Evolutionary conservation across 2,113 vertebrate genomes (phyloP).

Genomic region (Furnarius figulus): DNA sequence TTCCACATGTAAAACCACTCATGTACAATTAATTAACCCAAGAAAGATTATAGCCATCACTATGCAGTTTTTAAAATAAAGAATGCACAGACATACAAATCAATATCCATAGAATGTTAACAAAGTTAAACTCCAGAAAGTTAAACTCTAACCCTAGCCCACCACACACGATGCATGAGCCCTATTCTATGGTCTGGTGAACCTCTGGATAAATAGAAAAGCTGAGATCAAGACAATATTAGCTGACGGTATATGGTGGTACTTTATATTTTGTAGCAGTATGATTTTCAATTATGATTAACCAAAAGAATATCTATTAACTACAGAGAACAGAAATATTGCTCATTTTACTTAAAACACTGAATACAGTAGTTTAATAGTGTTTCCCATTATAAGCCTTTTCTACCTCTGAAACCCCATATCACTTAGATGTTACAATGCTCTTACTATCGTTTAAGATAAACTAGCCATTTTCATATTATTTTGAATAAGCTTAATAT

Average conservation of each 20-base stretch:
- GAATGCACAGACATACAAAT: rapidly evolving
- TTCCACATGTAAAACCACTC: background rate
- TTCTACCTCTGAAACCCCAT: background rate
- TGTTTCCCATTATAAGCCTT: background rate
- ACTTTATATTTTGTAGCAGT: background rate
- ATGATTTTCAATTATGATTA: background rate
- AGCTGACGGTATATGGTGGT: background rate
- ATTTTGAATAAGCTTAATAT: background rate
- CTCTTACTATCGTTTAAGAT: background rate
- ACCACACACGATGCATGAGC: no score
- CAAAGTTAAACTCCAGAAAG: background rate
- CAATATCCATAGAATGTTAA: background rate
- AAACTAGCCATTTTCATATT: background rate
- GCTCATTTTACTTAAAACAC: background rate
- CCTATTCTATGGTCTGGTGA: background rate
- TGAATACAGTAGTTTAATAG: background rate
- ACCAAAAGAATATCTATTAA: background rate
- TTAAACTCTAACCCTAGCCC: background rate
- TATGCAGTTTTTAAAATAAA: background rate
- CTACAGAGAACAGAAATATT: background rate
- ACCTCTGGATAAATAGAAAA: background rate
- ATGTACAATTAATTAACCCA: background rate
- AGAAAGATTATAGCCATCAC: background rate
- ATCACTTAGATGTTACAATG: background rate
- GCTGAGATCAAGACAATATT: background rate